phyloP scores from a whole-genome alignment of 2,797 vertebrate species.

The Denticeps clupeoides region DNA sequence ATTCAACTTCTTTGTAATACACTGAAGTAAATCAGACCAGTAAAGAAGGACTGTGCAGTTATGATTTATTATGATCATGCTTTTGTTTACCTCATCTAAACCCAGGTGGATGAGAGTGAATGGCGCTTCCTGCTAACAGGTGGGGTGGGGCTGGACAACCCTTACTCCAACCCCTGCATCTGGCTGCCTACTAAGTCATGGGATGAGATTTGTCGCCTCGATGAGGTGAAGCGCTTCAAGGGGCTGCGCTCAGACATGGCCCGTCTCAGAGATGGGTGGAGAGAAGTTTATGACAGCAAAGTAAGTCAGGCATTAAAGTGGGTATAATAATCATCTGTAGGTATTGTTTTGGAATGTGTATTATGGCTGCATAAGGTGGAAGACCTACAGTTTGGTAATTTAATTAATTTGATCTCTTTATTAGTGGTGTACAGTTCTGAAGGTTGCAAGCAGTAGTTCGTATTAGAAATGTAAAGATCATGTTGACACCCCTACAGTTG shows the following conservation, averaged over 20 bases:
- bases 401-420: too few species aligned
- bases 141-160: constrained; percentile 78
- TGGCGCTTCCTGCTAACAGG: constrained; percentile 82
- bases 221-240: constrained; percentile 59
- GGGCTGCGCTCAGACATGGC: constrained; percentile 58
- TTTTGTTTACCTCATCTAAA: not conserved
- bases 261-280: constrained; percentile 64
- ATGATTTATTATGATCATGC: too few species aligned
- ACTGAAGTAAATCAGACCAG: too few species aligned
- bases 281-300: constrained; percentile 70
- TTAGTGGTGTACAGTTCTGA: too few species aligned
- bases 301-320: constrained; percentile 47
- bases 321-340: too few species aligned
- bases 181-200: constrained; percentile 79
- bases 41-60: too few species aligned
- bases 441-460: too few species aligned
- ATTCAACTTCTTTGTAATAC: too few species aligned
- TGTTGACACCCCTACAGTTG: too few species aligned
- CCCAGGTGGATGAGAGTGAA: constrained; percentile 66
- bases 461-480: too few species aligned
- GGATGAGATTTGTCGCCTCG: constrained; percentile 78
- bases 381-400: too few species aligned
- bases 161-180: constrained; percentile 64
- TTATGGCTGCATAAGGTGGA: constrained; percentile 21
- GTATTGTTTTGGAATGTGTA: not conserved